Conservation (phyloP, 2,888 invertebrate genomes). For the Acrobasis consociella region DNA sequence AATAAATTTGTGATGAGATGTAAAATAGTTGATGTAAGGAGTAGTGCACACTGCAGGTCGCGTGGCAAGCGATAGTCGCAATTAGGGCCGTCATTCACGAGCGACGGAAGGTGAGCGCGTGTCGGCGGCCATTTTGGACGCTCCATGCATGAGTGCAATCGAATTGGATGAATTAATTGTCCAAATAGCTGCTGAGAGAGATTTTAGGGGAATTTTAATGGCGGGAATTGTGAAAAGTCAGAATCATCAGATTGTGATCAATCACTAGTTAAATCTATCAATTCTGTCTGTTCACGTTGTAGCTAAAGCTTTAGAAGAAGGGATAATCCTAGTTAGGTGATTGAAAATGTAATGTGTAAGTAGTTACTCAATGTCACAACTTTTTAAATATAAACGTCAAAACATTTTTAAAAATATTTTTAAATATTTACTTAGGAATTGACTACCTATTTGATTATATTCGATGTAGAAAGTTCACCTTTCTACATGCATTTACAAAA, state of each 20-base stretch:
- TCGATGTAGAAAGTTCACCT: no score
- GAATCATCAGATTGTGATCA: constrained; percentile 7
- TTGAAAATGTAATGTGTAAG: not conserved
- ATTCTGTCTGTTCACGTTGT: not conserved
- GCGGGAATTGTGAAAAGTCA: constrained; percentile 10
- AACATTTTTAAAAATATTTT: no score
- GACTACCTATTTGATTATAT: no score
- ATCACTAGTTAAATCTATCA: constrained; percentile 1
- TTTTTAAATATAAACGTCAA: no score
- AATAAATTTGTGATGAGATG: not conserved
- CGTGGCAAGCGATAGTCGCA: constrained; percentile 66
- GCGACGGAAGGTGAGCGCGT: constrained; percentile 45
- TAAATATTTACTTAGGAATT: no score
- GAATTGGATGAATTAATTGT: constrained; percentile 69
- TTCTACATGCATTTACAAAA: no score
- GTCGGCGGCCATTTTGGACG: constrained; percentile 47
- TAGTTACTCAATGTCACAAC: not conserved
- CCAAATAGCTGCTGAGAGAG: constrained; percentile 39
- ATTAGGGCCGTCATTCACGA: constrained; percentile 71
- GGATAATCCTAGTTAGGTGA: not conserved
- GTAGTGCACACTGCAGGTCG: constrained; percentile 51
- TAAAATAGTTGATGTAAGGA: constrained; percentile 9
- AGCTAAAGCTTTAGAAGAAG: not conserved
- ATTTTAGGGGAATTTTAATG: constrained; percentile 21
- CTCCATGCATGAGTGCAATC: constrained; percentile 57